These are phyloP conservation scores for Cynopterus sphinx DNA, from an alignment of 2,797 vertebrate species.

Conservation along the genomic window DNA sequence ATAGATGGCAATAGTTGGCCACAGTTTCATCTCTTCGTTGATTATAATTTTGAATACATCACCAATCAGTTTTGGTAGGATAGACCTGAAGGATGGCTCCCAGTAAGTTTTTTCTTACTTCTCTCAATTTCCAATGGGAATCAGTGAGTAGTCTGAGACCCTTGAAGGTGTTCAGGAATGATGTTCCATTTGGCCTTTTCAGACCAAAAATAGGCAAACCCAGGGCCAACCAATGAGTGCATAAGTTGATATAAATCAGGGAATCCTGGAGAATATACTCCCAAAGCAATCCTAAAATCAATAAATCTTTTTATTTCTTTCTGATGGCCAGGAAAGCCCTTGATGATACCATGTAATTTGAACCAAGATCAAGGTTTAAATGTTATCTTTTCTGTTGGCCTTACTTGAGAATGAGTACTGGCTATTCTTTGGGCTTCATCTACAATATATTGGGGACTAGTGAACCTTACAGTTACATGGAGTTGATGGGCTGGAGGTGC, in stretches of 20 bases:
- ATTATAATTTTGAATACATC: background rate
- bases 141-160: background rate
- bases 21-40: background rate
- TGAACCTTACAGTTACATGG: background rate
- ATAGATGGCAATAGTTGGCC: background rate
- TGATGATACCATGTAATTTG: background rate
- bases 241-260: background rate
- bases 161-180: background rate
- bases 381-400: background rate
- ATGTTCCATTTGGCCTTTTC: background rate
- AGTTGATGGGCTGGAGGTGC: background rate
- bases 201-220: background rate
- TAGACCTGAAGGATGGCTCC: background rate
- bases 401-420: background rate
- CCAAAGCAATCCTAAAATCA: background rate
- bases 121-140: background rate
- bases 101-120: background rate
- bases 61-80: background rate
- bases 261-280: background rate
- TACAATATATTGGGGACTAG: background rate
- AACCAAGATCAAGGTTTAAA: background rate
- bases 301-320: background rate
- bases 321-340: background rate
- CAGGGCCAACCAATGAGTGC: background rate
- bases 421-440: background rate